Conservation (phyloP, 2,113 vertebrate species). For the Telmatochromis sp. region DNA sequence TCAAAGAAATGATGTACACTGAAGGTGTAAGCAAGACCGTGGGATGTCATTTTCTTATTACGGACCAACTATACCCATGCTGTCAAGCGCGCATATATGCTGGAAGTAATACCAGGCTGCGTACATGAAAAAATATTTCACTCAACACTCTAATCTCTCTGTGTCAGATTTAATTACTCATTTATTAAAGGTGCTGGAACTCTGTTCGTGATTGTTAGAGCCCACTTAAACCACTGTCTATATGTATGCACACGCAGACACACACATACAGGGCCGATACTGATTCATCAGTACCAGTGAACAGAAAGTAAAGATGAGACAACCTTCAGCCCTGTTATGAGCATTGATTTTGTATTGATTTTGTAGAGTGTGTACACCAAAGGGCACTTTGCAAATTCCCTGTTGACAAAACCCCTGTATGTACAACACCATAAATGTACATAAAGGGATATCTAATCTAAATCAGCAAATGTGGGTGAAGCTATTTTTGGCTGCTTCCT, state of each 20-base stretch:
- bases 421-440: neutral
- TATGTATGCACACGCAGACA: neutral
- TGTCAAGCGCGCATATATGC: neutral
- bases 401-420: neutral
- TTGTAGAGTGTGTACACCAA: neutral
- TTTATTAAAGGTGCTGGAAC: neutral
- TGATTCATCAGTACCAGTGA: neutral
- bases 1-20: neutral
- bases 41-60: neutral
- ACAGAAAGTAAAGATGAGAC: neutral
- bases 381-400: neutral
- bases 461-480: neutral
- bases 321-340: neutral
- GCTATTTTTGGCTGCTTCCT: neutral
- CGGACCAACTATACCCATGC: neutral
- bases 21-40: neutral
- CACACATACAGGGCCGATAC: neutral
- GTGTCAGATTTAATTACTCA: neutral
- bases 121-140: neutral
- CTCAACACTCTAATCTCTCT: neutral
- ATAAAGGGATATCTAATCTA: neutral
- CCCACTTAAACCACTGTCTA: neutral
- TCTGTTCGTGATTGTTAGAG: neutral
- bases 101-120: neutral
- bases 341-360: neutral